Base-by-base conservation (phyloP, 2,113 vertebrate genomes). In the Camelus dromedarius region DNA sequence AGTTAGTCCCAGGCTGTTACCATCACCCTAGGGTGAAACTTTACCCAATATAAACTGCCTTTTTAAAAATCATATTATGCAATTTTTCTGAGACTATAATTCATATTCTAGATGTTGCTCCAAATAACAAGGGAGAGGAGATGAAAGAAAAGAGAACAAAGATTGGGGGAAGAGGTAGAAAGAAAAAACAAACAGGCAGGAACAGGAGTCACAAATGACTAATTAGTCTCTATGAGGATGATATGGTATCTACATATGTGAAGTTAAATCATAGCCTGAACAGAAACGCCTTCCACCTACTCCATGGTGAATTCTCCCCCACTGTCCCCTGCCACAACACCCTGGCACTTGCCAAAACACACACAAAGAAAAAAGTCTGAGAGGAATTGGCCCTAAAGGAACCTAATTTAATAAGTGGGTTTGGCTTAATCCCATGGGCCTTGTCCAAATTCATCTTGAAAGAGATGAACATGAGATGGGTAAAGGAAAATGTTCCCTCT, bases 131-230 rank as follows among this genome's bases (percentile, higher is more conserved):
- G 11, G 69, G 73, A 89, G 50, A 22, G 67, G 83, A 58, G n/a
- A 91, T 56, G 30, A 86, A 91, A 91, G 54, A 96, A 96, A 89
- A 96, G 22, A 88, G n/a, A 87, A 89, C 24, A 93, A 95, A 93
- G 66, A 50, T 16, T 60, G 54, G 56, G 32, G 16, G 46, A 73
- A 58, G 66, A 85, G 82, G 38, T 26, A 90, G 42, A 95, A 54
- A 89, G 56, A 30, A 82, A 75, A 94, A 84, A 80, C 11, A 56
- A 48, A 58, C 26, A 56, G 48, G 18, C 20, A 70, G 70, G 38
- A 90, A 42, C 4, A 73, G 60, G 60, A 91, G 46, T 79, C 66
- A 84, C 60, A 73, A 87, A 92, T 83, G 50, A 89, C 52, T 56
- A 56, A 83, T 12, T 42, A 86, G 69, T 67, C 76, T 87, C 46